Evolutionary conservation across 2,797 vertebrate species (phyloP).

Genomic region (Fistularia tabacaria): DNA sequence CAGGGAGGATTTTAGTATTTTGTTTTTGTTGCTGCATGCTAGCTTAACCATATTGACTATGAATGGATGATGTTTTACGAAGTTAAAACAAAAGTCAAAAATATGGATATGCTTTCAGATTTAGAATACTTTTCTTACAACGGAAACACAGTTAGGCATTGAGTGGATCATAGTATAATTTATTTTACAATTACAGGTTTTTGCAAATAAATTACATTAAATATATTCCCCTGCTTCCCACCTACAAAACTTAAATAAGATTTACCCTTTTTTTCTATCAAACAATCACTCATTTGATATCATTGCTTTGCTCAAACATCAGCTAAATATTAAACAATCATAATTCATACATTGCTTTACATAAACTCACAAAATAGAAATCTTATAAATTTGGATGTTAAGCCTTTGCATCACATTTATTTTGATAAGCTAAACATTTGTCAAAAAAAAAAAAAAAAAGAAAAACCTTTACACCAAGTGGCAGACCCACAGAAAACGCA

Average conservation of each 20-base stretch:
- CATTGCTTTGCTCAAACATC: background rate
- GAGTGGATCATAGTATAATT: constrained; percentile 30
- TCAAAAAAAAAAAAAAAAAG: too few species aligned
- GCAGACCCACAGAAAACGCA: too few species aligned
- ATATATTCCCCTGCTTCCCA: constrained; percentile 33
- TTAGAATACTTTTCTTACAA: background rate
- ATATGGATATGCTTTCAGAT: too few species aligned
- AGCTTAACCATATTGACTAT: too few species aligned
- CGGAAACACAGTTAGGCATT: constrained; percentile 2
- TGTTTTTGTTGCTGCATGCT: too few species aligned
- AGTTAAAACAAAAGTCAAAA: too few species aligned
- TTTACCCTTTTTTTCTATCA: background rate
- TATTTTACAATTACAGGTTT: constrained; percentile 25
- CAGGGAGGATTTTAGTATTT: too few species aligned
- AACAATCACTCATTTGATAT: background rate
- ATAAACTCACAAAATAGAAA: background rate
- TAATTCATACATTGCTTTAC: background rate
- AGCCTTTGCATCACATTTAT: too few species aligned
- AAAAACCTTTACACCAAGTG: too few species aligned
- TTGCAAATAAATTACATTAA: constrained; percentile 67
- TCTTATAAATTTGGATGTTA: too few species aligned
- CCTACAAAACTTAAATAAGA: constrained; percentile 46
- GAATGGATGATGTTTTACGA: too few species aligned
- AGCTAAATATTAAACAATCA: constrained; percentile 26
- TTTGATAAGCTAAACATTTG: too few species aligned